Evolutionary conservation across 2,113 vertebrate species (phyloP), one percentile per base, ranked within the genome.

Genomic region (Zapus hudsonius): DNA sequence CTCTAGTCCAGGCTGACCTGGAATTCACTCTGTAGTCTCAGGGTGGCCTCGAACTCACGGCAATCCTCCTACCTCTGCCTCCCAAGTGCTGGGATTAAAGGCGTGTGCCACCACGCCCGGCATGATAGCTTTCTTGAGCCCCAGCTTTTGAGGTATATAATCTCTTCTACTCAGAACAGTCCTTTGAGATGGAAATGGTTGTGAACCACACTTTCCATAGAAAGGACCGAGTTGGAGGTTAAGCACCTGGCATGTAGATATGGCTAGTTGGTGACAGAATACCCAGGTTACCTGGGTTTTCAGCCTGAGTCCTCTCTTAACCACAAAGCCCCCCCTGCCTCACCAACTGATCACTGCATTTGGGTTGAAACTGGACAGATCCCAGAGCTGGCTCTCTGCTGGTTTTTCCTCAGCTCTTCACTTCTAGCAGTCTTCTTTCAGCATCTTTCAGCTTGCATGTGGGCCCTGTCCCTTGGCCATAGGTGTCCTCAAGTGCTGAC

Each of bases 161-260:
- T 81, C 22, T 57, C 81, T 22, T n/a, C 0, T 1, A n/a, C 40
- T 87, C 31, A 84, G 66, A 57, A 69, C 40, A 85, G 59, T 23
- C 40, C 55, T 94, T 81, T 72, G 55, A 72, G n/a, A 57, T 42
- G 80, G 89, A 89, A 76, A n/a, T 57, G 44, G 36, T 64, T 40
- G 9, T 80, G 20, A 87, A 15, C 47, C 52, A 7, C 0, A 0
- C 40, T 81, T 80, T 94, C 86, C 87, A 78, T 76, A 42, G 52
- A 59, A 79, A 61, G 66, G 70, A 75, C 31, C 12, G 63, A 90
- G 42, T 74, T 66, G 13, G 38, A 87, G 78, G 52, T 74, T 64
- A 70, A 38, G 57, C n/a, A 33, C 42, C 47, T 85, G 73, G 72
- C 76, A 75, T 13, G 15, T 33, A 91, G 52, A 19, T 27, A 0